Conservation (phyloP, 2,888 invertebrate genomes). For the Hedychridium roseum region DNA sequence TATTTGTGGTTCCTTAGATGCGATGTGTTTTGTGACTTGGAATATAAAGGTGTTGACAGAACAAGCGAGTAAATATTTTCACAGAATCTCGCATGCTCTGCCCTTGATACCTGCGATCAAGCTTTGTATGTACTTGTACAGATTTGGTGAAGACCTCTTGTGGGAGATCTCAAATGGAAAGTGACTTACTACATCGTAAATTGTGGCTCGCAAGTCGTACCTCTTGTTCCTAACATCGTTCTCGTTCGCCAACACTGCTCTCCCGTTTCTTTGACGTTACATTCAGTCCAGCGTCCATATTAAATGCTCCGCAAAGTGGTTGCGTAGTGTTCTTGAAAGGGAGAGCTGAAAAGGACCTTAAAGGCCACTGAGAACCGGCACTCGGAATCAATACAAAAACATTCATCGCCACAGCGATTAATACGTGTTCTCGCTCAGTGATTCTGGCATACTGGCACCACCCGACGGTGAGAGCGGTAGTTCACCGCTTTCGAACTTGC, state of each 20-base stretch:
- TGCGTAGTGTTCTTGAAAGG: not conserved
- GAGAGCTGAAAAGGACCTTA: not conserved
- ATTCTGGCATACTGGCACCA: constrained; percentile 54
- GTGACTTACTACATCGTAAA: too few relatives aligned
- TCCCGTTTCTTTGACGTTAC: not conserved
- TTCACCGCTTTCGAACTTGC: constrained; percentile 56
- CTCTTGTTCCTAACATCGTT: too few relatives aligned
- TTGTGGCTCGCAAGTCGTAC: too few relatives aligned
- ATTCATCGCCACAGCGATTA: constrained; percentile 37
- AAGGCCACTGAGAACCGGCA: not conserved
- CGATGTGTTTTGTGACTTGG: not conserved
- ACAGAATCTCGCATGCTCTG: not conserved
- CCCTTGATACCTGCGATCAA: not conserved
- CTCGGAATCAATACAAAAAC: not conserved
- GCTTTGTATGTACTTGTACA: not conserved
- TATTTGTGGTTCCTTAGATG: too few relatives aligned
- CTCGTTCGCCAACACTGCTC: not conserved
- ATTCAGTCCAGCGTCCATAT: not conserved
- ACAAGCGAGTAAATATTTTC: not conserved
- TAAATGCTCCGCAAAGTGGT: not conserved
- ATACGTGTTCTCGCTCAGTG: constrained; percentile 54
- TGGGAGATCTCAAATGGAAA: constrained; percentile 16
- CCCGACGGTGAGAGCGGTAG: constrained; percentile 53
- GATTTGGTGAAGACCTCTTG: constrained; percentile 13
- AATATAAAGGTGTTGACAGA: not conserved